phyloP scores from a whole-genome alignment of 92 coral and sea anemone species.

The Epizoanthus ramosus region DNA sequence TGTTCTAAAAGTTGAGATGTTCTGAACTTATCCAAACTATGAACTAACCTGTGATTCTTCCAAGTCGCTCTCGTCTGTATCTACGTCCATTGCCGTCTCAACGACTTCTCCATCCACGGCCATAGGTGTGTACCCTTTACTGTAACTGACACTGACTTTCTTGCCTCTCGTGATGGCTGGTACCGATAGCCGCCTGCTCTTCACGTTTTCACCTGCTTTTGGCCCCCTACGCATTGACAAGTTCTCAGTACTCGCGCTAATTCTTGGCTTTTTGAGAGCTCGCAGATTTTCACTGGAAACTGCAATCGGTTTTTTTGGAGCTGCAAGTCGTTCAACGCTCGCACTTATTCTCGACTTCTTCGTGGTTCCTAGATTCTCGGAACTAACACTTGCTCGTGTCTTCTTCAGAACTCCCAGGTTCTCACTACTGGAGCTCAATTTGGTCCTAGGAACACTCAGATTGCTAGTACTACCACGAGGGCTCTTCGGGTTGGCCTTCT shows the following conservation, averaged over 20 bases:
- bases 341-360: background rate
- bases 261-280: slow-evolving; percentile 6
- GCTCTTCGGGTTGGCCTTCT: background rate
- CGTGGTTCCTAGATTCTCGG: background rate
- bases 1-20: too few species aligned
- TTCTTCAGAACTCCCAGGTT: slow-evolving; percentile 2
- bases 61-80: slow-evolving; percentile 65
- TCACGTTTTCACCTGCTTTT: slow-evolving; percentile 4
- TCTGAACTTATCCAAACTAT: too few species aligned
- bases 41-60: slow-evolving; percentile 79
- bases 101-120: slow-evolving; percentile 30
- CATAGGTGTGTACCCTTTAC: background rate
- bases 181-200: slow-evolving; percentile 10
- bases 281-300: slow-evolving; percentile 21
- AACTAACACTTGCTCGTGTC: background rate
- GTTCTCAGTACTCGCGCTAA: slow-evolving; percentile 39
- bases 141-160: slow-evolving; percentile 1
- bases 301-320: slow-evolving; percentile 7
- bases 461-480: background rate
- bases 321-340: slow-evolving; percentile 26
- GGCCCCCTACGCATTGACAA: slow-evolving; percentile 10
- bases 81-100: slow-evolving; percentile 67
- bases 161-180: slow-evolving; percentile 21
- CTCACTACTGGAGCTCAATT: slow-evolving; percentile 25
- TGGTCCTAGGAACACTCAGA: background rate